These are phyloP conservation scores for Ophiodon elongatus DNA, from an alignment of 2,113 vertebrate species.

Conservation along the genomic window DNA sequence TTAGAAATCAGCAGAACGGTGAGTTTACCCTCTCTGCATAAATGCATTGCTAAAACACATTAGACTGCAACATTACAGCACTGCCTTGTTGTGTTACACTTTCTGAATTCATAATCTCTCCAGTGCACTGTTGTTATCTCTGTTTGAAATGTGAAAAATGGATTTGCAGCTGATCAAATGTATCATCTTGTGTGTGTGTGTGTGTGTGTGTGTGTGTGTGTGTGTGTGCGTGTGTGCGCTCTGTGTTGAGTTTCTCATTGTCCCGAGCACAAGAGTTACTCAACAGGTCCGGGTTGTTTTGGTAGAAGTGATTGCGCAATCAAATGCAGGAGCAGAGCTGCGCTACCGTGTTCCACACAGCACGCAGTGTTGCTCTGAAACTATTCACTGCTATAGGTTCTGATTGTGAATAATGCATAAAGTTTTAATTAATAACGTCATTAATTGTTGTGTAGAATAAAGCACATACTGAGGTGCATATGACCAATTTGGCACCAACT, in stretches of 20 bases:
- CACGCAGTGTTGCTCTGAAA: conserved; percentile 32
- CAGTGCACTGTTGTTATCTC: conserved; percentile 7
- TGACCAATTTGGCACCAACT: conserved; percentile 8
- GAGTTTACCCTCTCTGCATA: conserved; percentile 51
- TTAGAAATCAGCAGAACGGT: conserved; percentile 60
- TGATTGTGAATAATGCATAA: background rate
- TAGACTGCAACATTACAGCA: background rate
- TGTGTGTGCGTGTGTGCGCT: conserved; percentile 16
- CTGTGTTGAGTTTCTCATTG: conserved; percentile 42
- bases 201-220: no score
- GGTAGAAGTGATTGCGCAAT: conserved; percentile 70
- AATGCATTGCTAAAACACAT: conserved; percentile 17
- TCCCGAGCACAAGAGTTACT: conserved; percentile 59
- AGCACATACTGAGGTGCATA: background rate
- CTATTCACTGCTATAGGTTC: background rate
- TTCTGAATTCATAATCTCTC: background rate
- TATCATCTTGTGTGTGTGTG: conserved; percentile 13
- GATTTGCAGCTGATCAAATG: conserved; percentile 23
- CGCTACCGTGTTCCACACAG: conserved; percentile 35
- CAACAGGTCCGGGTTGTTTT: conserved; percentile 76
- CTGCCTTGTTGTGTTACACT: conserved; percentile 24
- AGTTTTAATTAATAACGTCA: background rate
- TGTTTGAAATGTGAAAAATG: conserved; percentile 21
- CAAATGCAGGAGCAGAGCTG: conserved; percentile 19
- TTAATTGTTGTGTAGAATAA: background rate